These are phyloP conservation scores for Sterrhoptilus dennistouni DNA, from an alignment of 2,113 vertebrate species.

Conservation along the genomic window DNA sequence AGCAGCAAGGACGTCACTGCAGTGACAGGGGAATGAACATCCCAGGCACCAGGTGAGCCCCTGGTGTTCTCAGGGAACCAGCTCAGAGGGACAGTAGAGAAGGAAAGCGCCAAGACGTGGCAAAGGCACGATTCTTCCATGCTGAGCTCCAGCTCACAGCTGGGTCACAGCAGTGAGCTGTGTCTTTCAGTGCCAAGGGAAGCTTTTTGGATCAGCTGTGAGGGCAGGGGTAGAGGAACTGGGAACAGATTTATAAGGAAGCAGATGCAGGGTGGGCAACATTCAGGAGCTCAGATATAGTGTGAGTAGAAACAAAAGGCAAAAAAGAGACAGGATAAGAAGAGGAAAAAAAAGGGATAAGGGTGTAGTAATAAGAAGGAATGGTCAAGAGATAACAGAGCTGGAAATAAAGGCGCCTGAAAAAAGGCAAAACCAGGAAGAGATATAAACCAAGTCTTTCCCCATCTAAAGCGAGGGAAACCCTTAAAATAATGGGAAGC, in stretches of 20 bases:
- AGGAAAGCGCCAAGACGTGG: accelerated
- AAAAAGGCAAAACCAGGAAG: neutral
- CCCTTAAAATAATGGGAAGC: no score
- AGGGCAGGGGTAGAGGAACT: neutral
- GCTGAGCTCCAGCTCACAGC: neutral
- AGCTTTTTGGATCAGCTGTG: neutral
- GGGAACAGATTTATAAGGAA: neutral
- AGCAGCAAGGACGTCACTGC: neutral
- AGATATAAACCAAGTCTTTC: neutral
- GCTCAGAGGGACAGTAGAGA: neutral
- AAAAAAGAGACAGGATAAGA: neutral
- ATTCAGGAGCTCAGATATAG: neutral
- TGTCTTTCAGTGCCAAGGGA: neutral
- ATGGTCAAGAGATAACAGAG: neutral
- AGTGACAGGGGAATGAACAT: neutral
- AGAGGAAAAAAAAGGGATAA: neutral
- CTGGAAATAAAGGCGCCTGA: neutral
- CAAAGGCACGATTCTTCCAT: neutral
- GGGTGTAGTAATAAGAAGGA: neutral
- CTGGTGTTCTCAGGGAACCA: neutral
- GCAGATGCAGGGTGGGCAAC: neutral
- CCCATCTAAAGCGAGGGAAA: neutral
- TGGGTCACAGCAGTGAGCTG: neutral
- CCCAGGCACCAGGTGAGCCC: neutral
- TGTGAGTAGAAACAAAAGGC: neutral